Conservation (phyloP, 1,140 invertebrate species). For the Harpegnathos saltator region DNA sequence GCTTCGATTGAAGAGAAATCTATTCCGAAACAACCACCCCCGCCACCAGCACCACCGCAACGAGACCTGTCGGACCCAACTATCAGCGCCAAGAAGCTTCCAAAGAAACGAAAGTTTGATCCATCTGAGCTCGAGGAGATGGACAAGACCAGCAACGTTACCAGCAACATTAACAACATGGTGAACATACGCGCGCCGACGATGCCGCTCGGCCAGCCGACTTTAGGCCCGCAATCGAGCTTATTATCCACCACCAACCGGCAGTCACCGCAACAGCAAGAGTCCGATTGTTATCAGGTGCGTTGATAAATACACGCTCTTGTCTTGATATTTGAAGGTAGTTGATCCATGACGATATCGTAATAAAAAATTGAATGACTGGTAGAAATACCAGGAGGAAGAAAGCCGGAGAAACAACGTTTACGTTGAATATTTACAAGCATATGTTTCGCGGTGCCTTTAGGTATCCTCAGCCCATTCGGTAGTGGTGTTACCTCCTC, state of each 20-base stretch:
- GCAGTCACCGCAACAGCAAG: slow-evolving; percentile 76
- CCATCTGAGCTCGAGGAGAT: slow-evolving; percentile 92
- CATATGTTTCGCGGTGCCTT: slow-evolving; percentile 32
- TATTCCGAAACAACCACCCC: slow-evolving; percentile 80
- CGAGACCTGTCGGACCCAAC: slow-evolving; percentile 83
- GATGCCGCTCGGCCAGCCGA: slow-evolving; percentile 70
- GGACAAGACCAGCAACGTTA: slow-evolving; percentile 80
- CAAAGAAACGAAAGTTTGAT: slow-evolving; percentile 96
- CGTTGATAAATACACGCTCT: slow-evolving; percentile 2
- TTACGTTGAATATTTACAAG: too few relatives aligned
- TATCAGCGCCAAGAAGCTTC: slow-evolving; percentile 88
- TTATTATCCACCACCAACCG: slow-evolving; percentile 62
- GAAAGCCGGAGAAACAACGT: too few relatives aligned
- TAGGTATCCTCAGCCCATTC: slow-evolving; percentile 77
- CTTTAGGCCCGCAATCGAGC: slow-evolving; percentile 75
- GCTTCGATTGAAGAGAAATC: slow-evolving; percentile 81
- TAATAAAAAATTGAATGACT: too few relatives aligned
- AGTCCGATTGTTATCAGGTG: slow-evolving; percentile 80
- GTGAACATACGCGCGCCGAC: slow-evolving; percentile 69
- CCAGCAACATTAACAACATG: slow-evolving; percentile 78
- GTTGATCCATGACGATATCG: too few relatives aligned
- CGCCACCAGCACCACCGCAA: slow-evolving; percentile 79
- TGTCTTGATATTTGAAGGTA: neutral
- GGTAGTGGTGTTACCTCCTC: slow-evolving; percentile 86
- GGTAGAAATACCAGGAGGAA: too few relatives aligned